These are phyloP conservation scores for Pipistrellus kuhlii DNA, from an alignment of 2,797 vertebrate genomes.

Conservation along the genomic window DNA sequence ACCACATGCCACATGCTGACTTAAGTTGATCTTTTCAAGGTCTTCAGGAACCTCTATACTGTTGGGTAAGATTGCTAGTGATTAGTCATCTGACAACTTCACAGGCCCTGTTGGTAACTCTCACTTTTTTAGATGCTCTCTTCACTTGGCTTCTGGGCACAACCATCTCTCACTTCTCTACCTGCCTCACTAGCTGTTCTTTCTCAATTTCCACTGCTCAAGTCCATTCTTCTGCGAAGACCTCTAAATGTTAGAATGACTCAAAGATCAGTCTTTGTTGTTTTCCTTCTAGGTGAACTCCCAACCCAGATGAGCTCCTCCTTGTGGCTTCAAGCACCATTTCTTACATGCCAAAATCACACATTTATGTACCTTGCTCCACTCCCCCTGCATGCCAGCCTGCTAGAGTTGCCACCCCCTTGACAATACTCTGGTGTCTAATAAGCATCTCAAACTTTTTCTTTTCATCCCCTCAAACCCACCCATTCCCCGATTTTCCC, in stretches of 20 bases:
- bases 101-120: neutral
- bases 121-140: conserved; percentile 16
- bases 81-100: neutral
- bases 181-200: neutral
- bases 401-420: neutral
- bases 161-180: neutral
- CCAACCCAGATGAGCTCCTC: neutral
- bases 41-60: neutral
- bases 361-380: neutral
- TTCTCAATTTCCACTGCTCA: neutral
- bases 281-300: neutral
- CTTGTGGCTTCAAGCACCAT: neutral
- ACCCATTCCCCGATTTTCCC: neutral
- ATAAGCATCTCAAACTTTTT: neutral
- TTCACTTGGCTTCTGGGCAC: neutral
- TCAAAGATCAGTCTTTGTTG: neutral
- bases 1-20: neutral
- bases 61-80: neutral
- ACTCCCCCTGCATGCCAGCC: neutral
- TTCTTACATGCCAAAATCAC: neutral
- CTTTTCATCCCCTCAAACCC: neutral
- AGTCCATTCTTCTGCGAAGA: neutral
- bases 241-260: neutral
- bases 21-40: neutral
- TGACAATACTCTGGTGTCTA: neutral